Conservation (phyloP, 2,888 invertebrate species). For the Drosophila melanocephala region DNA sequence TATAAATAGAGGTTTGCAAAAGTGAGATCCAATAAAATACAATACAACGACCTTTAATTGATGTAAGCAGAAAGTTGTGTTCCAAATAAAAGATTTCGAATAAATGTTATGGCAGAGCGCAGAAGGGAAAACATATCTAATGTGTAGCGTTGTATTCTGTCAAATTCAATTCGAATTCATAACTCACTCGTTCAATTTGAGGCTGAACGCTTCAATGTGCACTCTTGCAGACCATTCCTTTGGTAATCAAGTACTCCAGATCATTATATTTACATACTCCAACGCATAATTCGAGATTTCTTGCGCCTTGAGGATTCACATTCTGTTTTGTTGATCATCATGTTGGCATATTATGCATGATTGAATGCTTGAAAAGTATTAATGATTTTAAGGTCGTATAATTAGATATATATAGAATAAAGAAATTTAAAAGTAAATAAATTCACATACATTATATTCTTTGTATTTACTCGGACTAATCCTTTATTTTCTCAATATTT, state of each 20-base stretch:
- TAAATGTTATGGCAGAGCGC: neutral
- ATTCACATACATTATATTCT: neutral
- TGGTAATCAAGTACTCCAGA: neutral
- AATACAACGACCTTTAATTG: neutral
- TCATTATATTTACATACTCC: constrained; percentile 59
- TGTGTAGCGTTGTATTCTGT: neutral
- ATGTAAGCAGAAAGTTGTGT: neutral
- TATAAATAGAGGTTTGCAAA: neutral
- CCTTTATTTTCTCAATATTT: neutral
- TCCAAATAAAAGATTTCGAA: neutral
- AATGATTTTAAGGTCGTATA: neutral
- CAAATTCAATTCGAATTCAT: neutral
- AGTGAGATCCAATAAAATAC: neutral
- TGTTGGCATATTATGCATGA: neutral
- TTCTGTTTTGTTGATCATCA: neutral
- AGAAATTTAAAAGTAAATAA: neutral
- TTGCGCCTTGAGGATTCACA: constrained; percentile 34
- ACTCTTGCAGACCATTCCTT: neutral
- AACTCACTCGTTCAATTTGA: neutral
- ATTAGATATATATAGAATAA: neutral
- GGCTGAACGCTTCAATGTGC: neutral
- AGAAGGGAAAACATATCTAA: neutral
- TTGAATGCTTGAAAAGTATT: neutral
- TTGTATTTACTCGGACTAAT: neutral
- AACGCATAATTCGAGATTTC: constrained; percentile 20